Evolutionary conservation across 2,113 vertebrate species (phyloP).

Genomic region (Nibea albiflora): DNA sequence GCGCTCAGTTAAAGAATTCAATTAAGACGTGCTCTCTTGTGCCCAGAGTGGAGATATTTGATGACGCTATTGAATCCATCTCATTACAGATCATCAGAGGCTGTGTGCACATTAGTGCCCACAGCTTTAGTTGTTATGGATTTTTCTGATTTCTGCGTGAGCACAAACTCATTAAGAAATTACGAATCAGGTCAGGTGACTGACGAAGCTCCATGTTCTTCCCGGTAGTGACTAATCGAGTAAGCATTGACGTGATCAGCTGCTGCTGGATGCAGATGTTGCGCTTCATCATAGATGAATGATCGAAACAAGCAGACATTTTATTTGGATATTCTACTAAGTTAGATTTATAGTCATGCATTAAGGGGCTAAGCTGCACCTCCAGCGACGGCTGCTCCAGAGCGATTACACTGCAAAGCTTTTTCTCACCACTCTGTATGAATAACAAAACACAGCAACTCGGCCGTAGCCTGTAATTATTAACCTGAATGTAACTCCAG

Average conservation of each 20-base stretch:
- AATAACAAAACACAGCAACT: no score
- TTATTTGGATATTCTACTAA: neutral
- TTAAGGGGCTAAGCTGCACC: neutral
- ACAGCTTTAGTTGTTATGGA: neutral
- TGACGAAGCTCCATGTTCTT: no score
- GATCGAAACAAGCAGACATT: neutral
- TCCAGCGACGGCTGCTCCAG: no score
- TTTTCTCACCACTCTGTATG: no score
- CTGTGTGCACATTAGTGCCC: neutral
- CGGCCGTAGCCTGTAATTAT: no score
- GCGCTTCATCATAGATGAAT: neutral
- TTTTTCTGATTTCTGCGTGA: neutral
- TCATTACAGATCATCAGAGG: conserved; percentile 1
- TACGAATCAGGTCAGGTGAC: neutral
- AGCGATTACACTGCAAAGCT: no score
- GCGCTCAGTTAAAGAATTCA: neutral
- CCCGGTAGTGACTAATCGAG: no score
- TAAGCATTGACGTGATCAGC: no score
- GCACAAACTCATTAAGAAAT: neutral
- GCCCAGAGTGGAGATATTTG: neutral
- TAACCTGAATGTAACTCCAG: no score
- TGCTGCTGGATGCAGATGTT: no score
- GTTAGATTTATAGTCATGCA: neutral
- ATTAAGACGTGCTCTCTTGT: neutral
- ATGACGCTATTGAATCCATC: conserved; percentile 1